Percentiles rank a stretch among this genome's conserved stretches.
phyloP scores from a whole-genome alignment of 23 tunicate genomes.

The Ciona savignyi region DNA sequence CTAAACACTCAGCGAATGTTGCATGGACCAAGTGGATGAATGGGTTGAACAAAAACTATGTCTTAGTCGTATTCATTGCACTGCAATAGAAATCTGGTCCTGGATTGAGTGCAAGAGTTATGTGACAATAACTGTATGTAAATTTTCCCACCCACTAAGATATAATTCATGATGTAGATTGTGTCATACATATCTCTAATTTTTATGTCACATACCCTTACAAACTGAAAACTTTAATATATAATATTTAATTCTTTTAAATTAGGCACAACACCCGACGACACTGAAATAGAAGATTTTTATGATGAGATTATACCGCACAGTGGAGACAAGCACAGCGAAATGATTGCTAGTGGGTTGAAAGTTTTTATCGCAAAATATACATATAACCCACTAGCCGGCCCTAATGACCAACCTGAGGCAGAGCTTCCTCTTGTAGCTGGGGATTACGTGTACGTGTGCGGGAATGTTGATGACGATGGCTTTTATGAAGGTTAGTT shows the following conservation, averaged over 20 bases:
- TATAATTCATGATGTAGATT: too few relatives aligned
- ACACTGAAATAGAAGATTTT: constrained; percentile 54
- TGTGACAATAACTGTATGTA: too few relatives aligned
- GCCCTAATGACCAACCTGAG: constrained; percentile 88
- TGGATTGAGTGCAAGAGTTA: too few relatives aligned
- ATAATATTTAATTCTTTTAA: background rate
- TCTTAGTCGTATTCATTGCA: too few relatives aligned
- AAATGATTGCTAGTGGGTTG: background rate
- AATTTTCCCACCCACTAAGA: too few relatives aligned
- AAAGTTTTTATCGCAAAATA: constrained; percentile 67
- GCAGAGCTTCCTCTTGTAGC: constrained; percentile 67
- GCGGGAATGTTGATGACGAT: constrained; percentile 74
- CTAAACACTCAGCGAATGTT: too few relatives aligned
- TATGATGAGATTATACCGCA: constrained; percentile 19
- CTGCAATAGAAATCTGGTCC: too few relatives aligned
- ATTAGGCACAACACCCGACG: constrained; percentile 14
- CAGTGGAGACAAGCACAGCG: background rate
- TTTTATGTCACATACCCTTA: too few relatives aligned
- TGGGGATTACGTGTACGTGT: constrained; percentile 85
- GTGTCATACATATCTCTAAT: too few relatives aligned
- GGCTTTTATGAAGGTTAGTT: constrained; percentile 74
- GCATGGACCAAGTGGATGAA: too few relatives aligned
- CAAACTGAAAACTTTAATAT: too few relatives aligned
- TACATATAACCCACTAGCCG: constrained; percentile 74
- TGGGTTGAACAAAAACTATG: too few relatives aligned